Evolutionary conservation across 2,888 invertebrate species (phyloP), one percentile per base, ranked within the genome.

Genomic region (Eupithecia subumbrata): DNA sequence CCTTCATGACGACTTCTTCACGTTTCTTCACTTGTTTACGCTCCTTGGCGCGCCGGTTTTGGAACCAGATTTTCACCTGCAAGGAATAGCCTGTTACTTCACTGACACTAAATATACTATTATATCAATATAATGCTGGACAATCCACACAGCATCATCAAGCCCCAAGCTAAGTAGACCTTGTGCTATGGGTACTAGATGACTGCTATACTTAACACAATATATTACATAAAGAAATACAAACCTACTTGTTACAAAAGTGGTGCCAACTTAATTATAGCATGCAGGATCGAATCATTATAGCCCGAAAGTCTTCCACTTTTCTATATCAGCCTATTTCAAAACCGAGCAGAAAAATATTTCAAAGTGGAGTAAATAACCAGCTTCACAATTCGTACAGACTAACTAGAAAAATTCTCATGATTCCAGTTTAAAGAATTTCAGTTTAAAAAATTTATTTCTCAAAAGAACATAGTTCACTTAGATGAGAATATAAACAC

Each of bases 11-110:
- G 16, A 96, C 95, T 84, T 98, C 97, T 81, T 97, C 97, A 64
- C 97, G 96, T 92, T 98, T 98, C 89, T 98, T 98, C 64, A 94
- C 94, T 88, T 98, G 97, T 90, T 98, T 98, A 16, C 99, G 96
- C 86, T 99, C 98, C 92, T 99, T 99, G 72, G 99, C 99, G 64
- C 99, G 96, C 22, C 98, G 96, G 90, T 99, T 99, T 96, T 98
- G 98, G 89, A 98, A 98, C 97, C 97, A 97, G 77, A 97, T 97
- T 91, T 97, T 97, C 72, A 97, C 97, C 96, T 95, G 86, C 0
- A 84, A 82, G 81, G 56, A 73, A 22, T 2, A 25, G n/a, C 7
- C 2, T 45, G 43, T 68, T 68, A 68, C 3, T 64, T 64, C 64
- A 18, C 5, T 60, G 11, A 1, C 25, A 25, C 25, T 60, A 3